These are phyloP conservation scores for Schizaphis graminum DNA, from an alignment of 2,888 invertebrate genomes.

Conservation along the genomic window DNA sequence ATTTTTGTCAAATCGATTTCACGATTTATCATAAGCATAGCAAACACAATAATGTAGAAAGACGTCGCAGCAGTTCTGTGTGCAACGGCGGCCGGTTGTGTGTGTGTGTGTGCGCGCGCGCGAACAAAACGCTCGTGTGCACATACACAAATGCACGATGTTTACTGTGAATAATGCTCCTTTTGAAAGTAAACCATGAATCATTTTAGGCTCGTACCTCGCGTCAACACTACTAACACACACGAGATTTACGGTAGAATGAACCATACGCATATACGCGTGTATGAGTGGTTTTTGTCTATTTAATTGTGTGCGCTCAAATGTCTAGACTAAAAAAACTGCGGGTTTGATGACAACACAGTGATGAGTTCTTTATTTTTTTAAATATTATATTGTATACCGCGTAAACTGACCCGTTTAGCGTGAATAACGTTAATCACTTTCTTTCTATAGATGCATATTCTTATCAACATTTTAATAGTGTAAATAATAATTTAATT, in stretches of 20 bases:
- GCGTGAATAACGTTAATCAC: background rate
- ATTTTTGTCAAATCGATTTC: background rate
- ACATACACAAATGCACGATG: background rate
- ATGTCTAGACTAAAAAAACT: background rate
- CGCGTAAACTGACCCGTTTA: background rate
- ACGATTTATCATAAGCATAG: background rate
- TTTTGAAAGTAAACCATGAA: constrained; percentile 19
- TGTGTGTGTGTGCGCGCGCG: background rate
- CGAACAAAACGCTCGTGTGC: background rate
- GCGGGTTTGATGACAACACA: background rate
- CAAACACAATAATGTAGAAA: background rate
- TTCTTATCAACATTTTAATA: background rate
- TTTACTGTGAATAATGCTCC: constrained; percentile 19
- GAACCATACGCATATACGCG: background rate
- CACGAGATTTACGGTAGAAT: background rate
- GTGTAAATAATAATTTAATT: background rate
- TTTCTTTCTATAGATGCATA: background rate
- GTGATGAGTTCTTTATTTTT: background rate
- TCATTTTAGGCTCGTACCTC: background rate
- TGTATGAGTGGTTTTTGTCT: constrained; percentile 1
- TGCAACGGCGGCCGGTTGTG: background rate
- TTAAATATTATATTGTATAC: background rate
- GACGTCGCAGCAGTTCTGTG: background rate
- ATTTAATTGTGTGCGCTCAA: background rate
- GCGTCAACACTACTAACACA: background rate